Evolutionary conservation across 2,888 invertebrate genomes (phyloP), one percentile per base, ranked within the genome.

Genomic region (Sinotaia quadrata): DNA sequence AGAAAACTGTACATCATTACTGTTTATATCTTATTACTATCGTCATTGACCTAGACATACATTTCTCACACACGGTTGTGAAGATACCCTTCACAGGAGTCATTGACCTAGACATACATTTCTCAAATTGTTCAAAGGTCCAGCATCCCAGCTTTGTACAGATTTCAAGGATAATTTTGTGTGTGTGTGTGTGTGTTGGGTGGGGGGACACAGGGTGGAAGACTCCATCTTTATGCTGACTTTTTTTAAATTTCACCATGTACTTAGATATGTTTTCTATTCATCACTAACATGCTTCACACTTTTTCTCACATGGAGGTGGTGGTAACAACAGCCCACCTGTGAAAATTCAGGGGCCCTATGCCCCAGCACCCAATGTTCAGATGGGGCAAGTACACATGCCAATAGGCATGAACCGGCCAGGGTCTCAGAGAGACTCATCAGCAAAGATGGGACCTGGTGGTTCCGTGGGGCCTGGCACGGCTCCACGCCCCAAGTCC

Each of bases 371-470:
- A 15, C 63, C 65, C 31, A 41, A 54, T 10, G 65, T 33, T n/a
- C 65, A 65, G 44, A 65, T 65, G 65, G 63, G 65, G 15, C 65
- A 65, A 56, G 44, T 65, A 21, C 65, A 34, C 15, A 18, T 65
- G 44, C 56, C 65, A 24, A 52, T 33, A 37, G 65, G 65, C 56
- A 65, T 65, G 65, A 56, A 56, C 33, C 7, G 65, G 54, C 63
- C 65, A 7, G 65, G 65, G 27, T 56, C 41, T 41, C 65, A 65
- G 2, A 41, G 65, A 21, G 65, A 65, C 33, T 36, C 65, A n/a
- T 21, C 47, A 56, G 44, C 47, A 31, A 54, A 54, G 54, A 56
- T 65, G 56, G 10, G 51, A 36, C 21, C 49, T 15, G 61, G 61
- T 15, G 37, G 36, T 33, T 18, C 44, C 2, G 44, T 21, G 2